Evolutionary conservation across 2,888 invertebrate species (phyloP).

Genomic region (Dioctria linearis): DNA sequence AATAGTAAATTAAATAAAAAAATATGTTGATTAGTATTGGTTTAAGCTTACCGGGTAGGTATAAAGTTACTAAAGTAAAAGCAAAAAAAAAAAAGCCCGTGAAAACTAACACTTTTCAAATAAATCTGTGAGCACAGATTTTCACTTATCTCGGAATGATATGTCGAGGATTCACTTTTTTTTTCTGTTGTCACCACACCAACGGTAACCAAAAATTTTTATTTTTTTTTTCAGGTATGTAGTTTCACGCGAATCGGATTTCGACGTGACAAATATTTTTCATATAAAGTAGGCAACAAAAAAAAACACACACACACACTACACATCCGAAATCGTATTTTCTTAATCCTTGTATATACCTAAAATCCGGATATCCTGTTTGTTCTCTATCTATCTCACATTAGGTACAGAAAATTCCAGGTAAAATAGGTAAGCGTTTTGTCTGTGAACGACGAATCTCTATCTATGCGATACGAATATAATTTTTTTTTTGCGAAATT

Average conservation of each 20-base stretch:
- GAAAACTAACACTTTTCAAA: slow-evolving; percentile 13
- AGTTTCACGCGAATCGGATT: not conserved
- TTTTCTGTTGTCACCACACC: not conserved
- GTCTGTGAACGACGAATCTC: not conserved
- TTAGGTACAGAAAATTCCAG: too few species aligned
- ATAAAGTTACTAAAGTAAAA: not conserved
- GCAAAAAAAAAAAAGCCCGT: not conserved
- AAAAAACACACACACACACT: too few species aligned
- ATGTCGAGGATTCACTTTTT: not conserved
- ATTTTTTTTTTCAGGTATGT: too few species aligned
- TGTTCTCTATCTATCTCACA: not conserved
- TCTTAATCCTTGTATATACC: not conserved
- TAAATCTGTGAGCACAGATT: not conserved
- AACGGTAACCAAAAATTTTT: too few species aligned
- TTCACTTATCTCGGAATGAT: slow-evolving; percentile 9
- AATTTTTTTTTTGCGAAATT: not conserved
- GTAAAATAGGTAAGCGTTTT: not conserved
- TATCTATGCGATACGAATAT: too few species aligned
- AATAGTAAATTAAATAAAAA: too few species aligned
- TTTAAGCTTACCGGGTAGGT: too few species aligned
- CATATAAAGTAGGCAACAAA: not conserved
- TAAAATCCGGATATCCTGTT: not conserved
- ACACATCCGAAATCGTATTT: too few species aligned
- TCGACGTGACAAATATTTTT: not conserved
- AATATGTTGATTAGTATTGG: too few species aligned